These are phyloP conservation scores for Caradrina clavipalpis DNA, from an alignment of 2,888 invertebrate species.

Conservation along the genomic window DNA sequence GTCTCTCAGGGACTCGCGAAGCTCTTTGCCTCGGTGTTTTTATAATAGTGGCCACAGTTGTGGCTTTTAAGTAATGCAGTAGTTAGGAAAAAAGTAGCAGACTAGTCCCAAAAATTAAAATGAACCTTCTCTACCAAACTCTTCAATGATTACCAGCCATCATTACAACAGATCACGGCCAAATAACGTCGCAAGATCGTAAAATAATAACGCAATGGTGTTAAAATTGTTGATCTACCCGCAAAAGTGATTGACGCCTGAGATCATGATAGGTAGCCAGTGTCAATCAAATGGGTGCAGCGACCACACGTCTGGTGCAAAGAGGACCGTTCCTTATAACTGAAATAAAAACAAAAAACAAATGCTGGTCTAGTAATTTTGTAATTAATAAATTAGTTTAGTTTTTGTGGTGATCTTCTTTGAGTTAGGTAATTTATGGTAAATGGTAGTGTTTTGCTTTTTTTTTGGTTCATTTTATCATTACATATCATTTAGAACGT, in stretches of 20 bases:
- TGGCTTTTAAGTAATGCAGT: too few relatives aligned
- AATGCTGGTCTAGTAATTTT: constrained; percentile 39
- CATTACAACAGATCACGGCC: constrained; percentile 61
- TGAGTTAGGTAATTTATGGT: constrained; percentile 35
- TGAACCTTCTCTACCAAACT: constrained; percentile 19
- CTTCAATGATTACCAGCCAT: constrained; percentile 17
- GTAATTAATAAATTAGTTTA: constrained; percentile 57
- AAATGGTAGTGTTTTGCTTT: constrained; percentile 13
- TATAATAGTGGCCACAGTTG: too few relatives aligned
- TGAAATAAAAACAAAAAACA: constrained; percentile 32
- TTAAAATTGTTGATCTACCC: constrained; percentile 60
- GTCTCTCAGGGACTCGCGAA: too few relatives aligned
- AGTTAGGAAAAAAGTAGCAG: too few relatives aligned
- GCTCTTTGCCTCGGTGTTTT: too few relatives aligned
- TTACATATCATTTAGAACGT: constrained; percentile 10
- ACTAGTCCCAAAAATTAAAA: neutral
- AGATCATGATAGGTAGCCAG: constrained; percentile 49
- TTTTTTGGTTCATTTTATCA: constrained; percentile 6
- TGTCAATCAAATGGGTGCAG: constrained; percentile 49
- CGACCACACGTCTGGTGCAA: constrained; percentile 37
- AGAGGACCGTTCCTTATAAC: constrained; percentile 28
- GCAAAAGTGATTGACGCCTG: constrained; percentile 57
- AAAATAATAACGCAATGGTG: constrained; percentile 63
- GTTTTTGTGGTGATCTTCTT: constrained; percentile 30
- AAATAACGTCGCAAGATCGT: constrained; percentile 56